Conservation (phyloP, 2,113 vertebrate genomes). For the Brachypteracias leptosomus region DNA sequence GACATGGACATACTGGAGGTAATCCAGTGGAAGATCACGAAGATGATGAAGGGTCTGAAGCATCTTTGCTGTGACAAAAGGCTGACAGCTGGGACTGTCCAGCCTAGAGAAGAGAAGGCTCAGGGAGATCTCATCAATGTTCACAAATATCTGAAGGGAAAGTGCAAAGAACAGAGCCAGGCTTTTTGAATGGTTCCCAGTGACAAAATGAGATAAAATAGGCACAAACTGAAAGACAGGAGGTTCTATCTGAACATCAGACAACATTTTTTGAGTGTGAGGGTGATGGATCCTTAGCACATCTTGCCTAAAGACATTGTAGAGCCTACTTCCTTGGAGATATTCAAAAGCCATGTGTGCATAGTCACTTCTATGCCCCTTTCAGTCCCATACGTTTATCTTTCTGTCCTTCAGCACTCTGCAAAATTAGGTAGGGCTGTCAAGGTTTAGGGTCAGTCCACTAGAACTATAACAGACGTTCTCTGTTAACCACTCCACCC, state of each 20-base stretch:
- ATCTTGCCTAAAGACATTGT: neutral
- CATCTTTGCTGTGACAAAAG: neutral
- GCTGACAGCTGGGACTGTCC: neutral
- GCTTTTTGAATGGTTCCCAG: too few species aligned
- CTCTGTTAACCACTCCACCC: too few species aligned
- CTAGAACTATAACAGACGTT: too few species aligned
- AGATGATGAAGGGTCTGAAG: too few species aligned
- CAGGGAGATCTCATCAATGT: neutral
- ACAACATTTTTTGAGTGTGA: neutral
- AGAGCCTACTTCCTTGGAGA: neutral
- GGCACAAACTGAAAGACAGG: neutral
- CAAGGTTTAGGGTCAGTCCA: too few species aligned
- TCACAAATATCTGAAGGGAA: neutral
- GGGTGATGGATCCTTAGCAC: neutral
- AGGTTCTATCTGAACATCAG: neutral
- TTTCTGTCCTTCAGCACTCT: neutral
- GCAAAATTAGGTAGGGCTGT: neutral
- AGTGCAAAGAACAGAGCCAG: too few species aligned
- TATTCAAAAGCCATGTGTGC: neutral
- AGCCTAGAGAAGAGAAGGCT: neutral
- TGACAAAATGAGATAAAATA: too few species aligned
- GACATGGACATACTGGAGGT: too few species aligned
- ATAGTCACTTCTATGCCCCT: rapidly evolving
- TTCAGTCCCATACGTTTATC: neutral
- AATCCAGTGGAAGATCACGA: too few species aligned